Conservation (phyloP, 2,113 vertebrate species). For the Zootoca vivipara region DNA sequence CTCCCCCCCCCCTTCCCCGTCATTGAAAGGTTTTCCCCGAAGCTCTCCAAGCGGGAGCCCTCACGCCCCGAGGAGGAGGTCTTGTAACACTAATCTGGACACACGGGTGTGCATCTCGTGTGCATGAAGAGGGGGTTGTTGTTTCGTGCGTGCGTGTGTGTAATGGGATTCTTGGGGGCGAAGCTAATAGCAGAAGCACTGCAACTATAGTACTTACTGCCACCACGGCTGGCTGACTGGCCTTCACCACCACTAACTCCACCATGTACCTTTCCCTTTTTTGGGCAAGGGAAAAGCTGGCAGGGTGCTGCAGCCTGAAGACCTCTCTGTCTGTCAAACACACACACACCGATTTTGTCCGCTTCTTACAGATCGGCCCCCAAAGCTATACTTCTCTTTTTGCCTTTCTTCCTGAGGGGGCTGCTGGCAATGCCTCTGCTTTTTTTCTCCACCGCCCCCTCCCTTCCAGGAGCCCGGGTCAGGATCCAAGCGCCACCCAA, state of each 20-base stretch:
- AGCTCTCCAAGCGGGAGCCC: background rate
- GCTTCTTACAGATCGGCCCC: background rate
- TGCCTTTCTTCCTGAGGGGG: too few relatives aligned
- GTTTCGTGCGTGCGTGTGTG: too few relatives aligned
- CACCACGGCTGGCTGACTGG: background rate
- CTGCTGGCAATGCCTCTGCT: too few relatives aligned
- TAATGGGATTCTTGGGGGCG: background rate
- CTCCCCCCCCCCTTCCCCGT: background rate
- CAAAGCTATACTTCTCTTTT: too few relatives aligned
- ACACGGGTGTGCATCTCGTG: background rate
- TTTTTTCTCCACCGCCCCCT: too few relatives aligned
- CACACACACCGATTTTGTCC: too few relatives aligned
- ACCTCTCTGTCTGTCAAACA: too few relatives aligned
- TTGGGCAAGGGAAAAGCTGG: constrained; percentile 59
- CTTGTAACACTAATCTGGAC: background rate
- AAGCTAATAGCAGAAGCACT: background rate
- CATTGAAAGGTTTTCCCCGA: background rate
- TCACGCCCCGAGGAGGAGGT: background rate
- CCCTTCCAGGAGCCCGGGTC: too few relatives aligned
- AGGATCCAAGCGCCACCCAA: too few relatives aligned
- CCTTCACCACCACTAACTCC: background rate
- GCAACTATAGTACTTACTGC: background rate
- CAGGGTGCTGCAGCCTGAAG: constrained; percentile 10
- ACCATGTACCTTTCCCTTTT: constrained; percentile 79
- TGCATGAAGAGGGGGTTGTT: background rate